Base-by-base conservation (phyloP, 1,140 invertebrate species). In the Pinna nobilis region DNA sequence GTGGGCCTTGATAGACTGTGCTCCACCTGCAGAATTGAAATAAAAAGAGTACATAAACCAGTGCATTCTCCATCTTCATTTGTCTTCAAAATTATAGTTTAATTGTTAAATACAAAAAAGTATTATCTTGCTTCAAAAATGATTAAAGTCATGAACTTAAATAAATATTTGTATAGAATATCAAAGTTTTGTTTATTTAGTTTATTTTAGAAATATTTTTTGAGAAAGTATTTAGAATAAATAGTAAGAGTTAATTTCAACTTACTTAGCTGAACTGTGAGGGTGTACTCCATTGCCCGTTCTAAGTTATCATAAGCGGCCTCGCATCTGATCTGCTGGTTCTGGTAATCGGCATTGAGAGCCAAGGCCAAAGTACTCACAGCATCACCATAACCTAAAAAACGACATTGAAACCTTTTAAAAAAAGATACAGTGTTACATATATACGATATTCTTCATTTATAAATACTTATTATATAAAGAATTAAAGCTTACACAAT, bases 241-340 rank as follows among this genome's bases (percentile, higher is more conserved):
- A 20, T 4, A 35, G 18, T 30, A n/a, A 32, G 1, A 37, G 18
- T 44, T 1, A 18, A 32, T 41, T 23, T 33, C 7, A 28, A 66
- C 73, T 75, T 75, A 75, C 73, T 75, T n/a, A 75, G 73, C 41
- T 75, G 67, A 18, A 61, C 70, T 23, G 69, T 63, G 39, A 75
- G 67, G 1, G 73, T 75, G 35, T 75, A 75, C 32, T 75, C 61
- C 73, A 75, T 75, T 20, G 44, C 66, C 13, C 61, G 55, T 7
- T 75, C 65, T 25, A 55, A 68, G 15, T 67, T 67, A 35, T 75
- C 73, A 60, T 65, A 75, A n/a, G 61, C 59, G 11, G 67, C 73
- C 51, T 75, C 73, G 67, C 73, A 75, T 13, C 66, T 28, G 50
- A 70, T 65, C 20, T 65, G 39, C 11, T 69, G 59, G 41, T 70